These are phyloP conservation scores for Poliocrania exsul DNA, from an alignment of 2,797 vertebrate genomes.

Conservation along the genomic window DNA sequence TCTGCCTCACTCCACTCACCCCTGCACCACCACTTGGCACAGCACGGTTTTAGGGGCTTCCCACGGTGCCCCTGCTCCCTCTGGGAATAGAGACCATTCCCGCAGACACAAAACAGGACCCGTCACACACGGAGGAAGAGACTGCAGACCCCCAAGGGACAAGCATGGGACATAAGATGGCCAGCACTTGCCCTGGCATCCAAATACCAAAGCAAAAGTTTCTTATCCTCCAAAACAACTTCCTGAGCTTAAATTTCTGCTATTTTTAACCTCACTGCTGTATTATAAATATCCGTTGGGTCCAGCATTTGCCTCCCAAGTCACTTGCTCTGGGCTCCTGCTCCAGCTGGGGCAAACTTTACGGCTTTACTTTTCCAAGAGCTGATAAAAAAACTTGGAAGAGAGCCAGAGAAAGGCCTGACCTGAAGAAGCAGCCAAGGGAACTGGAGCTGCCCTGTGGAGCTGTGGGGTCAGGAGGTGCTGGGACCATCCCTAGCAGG, in stretches of 20 bases:
- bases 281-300: slow-evolving; percentile 13
- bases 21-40: not conserved
- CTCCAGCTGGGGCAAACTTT: slow-evolving; percentile 26
- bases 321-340: not conserved
- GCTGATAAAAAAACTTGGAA: not conserved
- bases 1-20: fast-evolving
- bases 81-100: not conserved
- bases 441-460: not conserved
- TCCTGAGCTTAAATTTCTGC: slow-evolving; percentile 18
- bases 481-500: not conserved
- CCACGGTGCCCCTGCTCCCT: not conserved
- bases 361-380: slow-evolving; percentile 33
- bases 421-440: not conserved
- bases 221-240: slow-evolving; percentile 4
- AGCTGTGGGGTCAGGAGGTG: not conserved
- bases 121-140: fast-evolving
- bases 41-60: not conserved
- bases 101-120: not conserved
- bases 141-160: not conserved
- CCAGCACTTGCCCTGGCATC: not conserved
- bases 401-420: slow-evolving; percentile 47
- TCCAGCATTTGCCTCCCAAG: not conserved
- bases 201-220: not conserved
- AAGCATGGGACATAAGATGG: not conserved
- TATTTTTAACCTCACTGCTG: slow-evolving; percentile 28